Percentiles rank a stretch among this genome's conserved stretches.
Evolutionary conservation across 64 coral and sea anemone species (phyloP).

Genomic region (Exaiptasia diaphana): DNA sequence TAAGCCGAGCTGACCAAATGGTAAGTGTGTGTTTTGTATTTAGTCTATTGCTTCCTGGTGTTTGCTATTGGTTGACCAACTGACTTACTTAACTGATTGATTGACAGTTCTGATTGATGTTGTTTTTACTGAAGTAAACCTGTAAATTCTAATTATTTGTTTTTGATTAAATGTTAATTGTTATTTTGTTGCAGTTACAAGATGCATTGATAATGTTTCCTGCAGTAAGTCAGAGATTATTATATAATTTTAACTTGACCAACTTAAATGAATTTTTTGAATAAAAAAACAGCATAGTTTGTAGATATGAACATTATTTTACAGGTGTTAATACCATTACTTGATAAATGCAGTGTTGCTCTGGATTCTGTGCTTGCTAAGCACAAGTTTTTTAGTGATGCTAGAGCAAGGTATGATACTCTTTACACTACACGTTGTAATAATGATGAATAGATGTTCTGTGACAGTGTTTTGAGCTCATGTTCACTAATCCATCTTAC

Average conservation of each 20-base stretch:
- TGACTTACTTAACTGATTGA: no score
- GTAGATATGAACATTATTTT: no score
- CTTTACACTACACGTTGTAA: not conserved
- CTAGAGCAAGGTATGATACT: constrained; percentile 52
- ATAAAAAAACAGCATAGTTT: no score
- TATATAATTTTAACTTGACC: no score
- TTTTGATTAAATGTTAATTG: not conserved
- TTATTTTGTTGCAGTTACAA: constrained; percentile 67
- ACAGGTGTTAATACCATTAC: constrained; percentile 73
- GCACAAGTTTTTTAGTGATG: constrained; percentile 67
- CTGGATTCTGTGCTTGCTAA: constrained; percentile 53
- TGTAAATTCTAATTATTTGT: no score
- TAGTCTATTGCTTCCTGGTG: not conserved
- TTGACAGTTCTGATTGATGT: not conserved
- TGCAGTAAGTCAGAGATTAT: constrained; percentile 71
- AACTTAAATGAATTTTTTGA: no score
- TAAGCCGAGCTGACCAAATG: constrained; percentile 69
- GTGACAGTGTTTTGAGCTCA: not conserved
- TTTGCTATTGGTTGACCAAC: not conserved
- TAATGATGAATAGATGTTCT: not conserved
- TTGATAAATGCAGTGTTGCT: constrained; percentile 88
- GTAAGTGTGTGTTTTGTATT: no score
- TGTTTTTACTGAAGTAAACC: not conserved
- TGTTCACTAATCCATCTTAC: not conserved
- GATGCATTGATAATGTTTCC: constrained; percentile 92